Evolutionary conservation across 2,797 vertebrate genomes (phyloP), one percentile per base, ranked within the genome.

Genomic region (Graptemys geographica): DNA sequence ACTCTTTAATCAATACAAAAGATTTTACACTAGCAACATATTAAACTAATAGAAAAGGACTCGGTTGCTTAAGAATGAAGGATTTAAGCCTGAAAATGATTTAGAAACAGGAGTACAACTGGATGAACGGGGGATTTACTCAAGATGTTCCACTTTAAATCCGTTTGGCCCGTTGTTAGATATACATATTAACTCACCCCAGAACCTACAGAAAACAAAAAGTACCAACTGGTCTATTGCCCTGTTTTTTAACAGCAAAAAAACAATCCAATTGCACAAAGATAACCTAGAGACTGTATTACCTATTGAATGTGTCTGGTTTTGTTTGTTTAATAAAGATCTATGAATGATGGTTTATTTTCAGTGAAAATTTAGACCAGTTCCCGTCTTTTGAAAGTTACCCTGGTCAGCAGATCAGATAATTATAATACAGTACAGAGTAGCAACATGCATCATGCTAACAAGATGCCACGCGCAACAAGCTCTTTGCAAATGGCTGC

Each of bases 1-100:
- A 85, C 47, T 44, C 96, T 94, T 82, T 97, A 96, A 98, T 97
- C 97, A 97, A 96, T 72, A 6, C 47, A 96, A 72, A 2, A 59
- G 95, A 16, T 96, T 87, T 95, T 69, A 90, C 96, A 89, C 52
- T 3, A 57, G 95, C 1, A 9, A 84, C 3, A 1, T 0, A 97
- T 86, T 97, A 87, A 96, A 95, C 95, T 88, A 78, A 95, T 41
- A 53, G 0, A 83, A 11, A 12, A 52, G 94, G 80, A 92, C 1
- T 2, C 13, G 28, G 27, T 31, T 88, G 89, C 95, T 96, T 79
- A 72, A 89, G 97, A 97, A 89, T 90, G 74, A 95, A 97, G 91
- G 89, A 28, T 80, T 37, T 72, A 79, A 89, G 94, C 90, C 84
- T 87, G 87, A 4, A 19, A 88, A 18, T 1, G 79, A 90, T 89